Conservation (phyloP, 2,888 invertebrate genomes). For the Habrosyne pyritoides region DNA sequence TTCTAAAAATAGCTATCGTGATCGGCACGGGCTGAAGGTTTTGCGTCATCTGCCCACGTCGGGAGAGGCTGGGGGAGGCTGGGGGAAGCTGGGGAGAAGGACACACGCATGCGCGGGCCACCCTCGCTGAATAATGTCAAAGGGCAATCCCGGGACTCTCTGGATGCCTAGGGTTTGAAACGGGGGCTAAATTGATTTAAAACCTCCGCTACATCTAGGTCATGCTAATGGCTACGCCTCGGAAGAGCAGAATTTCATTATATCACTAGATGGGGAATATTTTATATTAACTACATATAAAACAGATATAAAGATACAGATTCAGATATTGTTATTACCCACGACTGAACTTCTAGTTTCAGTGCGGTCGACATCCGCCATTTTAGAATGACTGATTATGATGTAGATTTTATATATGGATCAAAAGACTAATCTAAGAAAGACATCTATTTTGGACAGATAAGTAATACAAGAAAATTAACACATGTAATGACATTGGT, state of each 20-base stretch:
- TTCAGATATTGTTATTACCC: no score
- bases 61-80: slow-evolving; percentile 35
- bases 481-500: no score
- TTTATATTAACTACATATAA: no score
- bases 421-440: no score
- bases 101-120: slow-evolving; percentile 62
- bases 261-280: neutral
- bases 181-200: slow-evolving; percentile 58
- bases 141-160: slow-evolving; percentile 70
- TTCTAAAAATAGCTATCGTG: slow-evolving; percentile 60
- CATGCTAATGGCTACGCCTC: slow-evolving; percentile 23
- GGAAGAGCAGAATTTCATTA: neutral
- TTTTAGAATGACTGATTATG: no score
- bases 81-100: no score
- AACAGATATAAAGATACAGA: no score
- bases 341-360: no score
- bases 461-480: no score
- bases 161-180: slow-evolving; percentile 56
- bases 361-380: no score
- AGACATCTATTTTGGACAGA: no score
- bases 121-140: slow-evolving; percentile 69
- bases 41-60: slow-evolving; percentile 72
- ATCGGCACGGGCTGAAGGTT: slow-evolving; percentile 49
- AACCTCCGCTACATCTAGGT: slow-evolving; percentile 33
- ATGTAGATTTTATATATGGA: no score